phyloP scores from a whole-genome alignment of 2,113 vertebrate species.

The Xyliphius kryptos region DNA sequence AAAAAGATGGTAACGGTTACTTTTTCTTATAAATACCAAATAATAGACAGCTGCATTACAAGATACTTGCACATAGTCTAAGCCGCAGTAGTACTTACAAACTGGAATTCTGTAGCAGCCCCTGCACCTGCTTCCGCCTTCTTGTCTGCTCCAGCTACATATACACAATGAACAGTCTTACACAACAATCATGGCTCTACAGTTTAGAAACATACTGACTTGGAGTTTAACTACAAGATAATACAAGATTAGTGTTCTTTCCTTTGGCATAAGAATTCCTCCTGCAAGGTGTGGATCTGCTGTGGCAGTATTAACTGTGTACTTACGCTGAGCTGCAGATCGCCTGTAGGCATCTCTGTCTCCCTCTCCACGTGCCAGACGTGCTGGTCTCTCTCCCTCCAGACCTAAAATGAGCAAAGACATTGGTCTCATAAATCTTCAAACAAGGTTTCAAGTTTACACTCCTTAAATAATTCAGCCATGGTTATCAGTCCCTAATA shows the following conservation, averaged over 20 bases:
- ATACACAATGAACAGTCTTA: background rate
- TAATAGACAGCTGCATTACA: background rate
- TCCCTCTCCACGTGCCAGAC: conserved; percentile 86
- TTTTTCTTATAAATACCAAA: background rate
- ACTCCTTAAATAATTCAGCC: too few relatives aligned
- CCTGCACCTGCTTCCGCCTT: conserved; percentile 97
- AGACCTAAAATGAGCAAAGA: conserved; percentile 66
- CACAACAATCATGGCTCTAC: too few relatives aligned
- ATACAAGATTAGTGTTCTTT: too few relatives aligned
- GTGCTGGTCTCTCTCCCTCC: conserved; percentile 92
- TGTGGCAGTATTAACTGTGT: too few relatives aligned
- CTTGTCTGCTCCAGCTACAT: conserved; percentile 89
- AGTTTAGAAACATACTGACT: too few relatives aligned
- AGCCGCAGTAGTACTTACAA: conserved; percentile 89
- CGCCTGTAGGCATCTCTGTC: conserved; percentile 95
- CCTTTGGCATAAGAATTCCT: too few relatives aligned
- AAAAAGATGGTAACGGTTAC: background rate
- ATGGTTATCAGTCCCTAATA: too few relatives aligned
- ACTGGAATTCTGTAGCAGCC: conserved; percentile 95
- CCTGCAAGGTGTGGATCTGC: too few relatives aligned
- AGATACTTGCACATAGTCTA: too few relatives aligned
- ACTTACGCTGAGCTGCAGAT: conserved; percentile 87
- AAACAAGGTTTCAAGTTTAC: too few relatives aligned
- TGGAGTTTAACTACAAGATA: background rate
- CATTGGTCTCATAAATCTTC: background rate